phyloP scores from a whole-genome alignment of 2,888 invertebrate species.

The Antitype chi region DNA sequence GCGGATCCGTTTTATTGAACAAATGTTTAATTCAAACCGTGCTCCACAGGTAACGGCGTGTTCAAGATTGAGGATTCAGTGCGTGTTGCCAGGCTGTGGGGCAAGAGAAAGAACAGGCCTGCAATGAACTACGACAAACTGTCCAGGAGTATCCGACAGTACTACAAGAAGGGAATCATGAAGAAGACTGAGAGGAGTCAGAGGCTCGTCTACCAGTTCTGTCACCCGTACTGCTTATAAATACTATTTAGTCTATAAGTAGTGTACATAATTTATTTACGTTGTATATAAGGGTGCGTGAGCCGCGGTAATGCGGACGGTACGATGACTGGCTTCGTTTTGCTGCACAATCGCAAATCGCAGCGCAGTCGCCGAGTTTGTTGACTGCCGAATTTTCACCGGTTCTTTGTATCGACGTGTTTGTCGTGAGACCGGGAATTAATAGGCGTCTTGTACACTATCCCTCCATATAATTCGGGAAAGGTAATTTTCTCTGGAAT shows the following conservation, averaged over 20 bases:
- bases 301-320: slow-evolving; percentile 89
- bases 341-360: slow-evolving; percentile 79
- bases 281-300: slow-evolving; percentile 79
- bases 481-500: slow-evolving; percentile 91
- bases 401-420: slow-evolving; percentile 68
- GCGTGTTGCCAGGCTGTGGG: slow-evolving; percentile 99
- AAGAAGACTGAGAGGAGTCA: slow-evolving; percentile 99
- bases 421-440: slow-evolving; percentile 72
- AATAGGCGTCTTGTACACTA: slow-evolving; percentile 77
- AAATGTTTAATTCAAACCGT: slow-evolving; percentile 81
- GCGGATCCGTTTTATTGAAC: slow-evolving; percentile 59
- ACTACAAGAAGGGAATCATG: slow-evolving; percentile 99
- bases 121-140: slow-evolving; percentile 99
- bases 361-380: slow-evolving; percentile 77
- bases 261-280: slow-evolving; percentile 77
- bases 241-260: slow-evolving; percentile 72
- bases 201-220: slow-evolving; percentile 99
- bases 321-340: slow-evolving; percentile 81
- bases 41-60: slow-evolving; percentile 93
- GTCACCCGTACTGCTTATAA: slow-evolving; percentile 97
- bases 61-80: slow-evolving; percentile 99
- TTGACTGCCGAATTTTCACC: slow-evolving; percentile 77
- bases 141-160: slow-evolving; percentile 98
- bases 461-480: slow-evolving; percentile 89
- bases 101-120: slow-evolving; percentile 98